phyloP scores from a whole-genome alignment of 2,888 invertebrate species.

The Ochropleura plecta region DNA sequence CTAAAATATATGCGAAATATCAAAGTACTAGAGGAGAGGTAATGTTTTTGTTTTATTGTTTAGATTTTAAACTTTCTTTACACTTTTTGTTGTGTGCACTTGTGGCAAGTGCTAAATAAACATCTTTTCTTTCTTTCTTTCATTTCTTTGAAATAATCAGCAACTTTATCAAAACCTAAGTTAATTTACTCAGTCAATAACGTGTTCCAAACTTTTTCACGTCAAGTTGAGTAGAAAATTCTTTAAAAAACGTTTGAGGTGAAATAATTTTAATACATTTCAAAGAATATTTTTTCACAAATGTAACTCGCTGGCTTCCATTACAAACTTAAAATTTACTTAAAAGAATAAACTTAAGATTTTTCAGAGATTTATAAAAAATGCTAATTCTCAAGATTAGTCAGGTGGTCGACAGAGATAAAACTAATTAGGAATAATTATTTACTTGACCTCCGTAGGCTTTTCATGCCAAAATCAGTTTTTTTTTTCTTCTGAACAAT shows the following conservation, averaged over 20 bases:
- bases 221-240: constrained; percentile 1
- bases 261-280: constrained; percentile 28
- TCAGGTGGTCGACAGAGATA: constrained; percentile 8
- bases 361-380: constrained; percentile 21
- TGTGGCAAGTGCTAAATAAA: no score
- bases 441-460: background rate
- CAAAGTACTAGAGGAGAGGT: no score
- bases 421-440: constrained; percentile 18
- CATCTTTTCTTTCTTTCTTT: background rate
- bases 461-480: background rate
- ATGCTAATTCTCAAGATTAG: constrained; percentile 30
- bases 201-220: background rate
- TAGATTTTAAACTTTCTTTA: no score
- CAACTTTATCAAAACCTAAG: background rate
- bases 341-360: constrained; percentile 1
- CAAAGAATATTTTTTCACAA: constrained; percentile 32
- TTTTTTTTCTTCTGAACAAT: background rate
- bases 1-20: no score
- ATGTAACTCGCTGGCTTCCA: constrained; percentile 17
- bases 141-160: background rate
- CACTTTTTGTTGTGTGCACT: no score
- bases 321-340: constrained; percentile 23
- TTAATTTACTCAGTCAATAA: constrained; percentile 11
- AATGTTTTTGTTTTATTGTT: no score
- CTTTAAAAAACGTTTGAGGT: constrained; percentile 3